Conservation (phyloP, 2,797 vertebrate genomes). For the Carcharodon carcharias region DNA sequence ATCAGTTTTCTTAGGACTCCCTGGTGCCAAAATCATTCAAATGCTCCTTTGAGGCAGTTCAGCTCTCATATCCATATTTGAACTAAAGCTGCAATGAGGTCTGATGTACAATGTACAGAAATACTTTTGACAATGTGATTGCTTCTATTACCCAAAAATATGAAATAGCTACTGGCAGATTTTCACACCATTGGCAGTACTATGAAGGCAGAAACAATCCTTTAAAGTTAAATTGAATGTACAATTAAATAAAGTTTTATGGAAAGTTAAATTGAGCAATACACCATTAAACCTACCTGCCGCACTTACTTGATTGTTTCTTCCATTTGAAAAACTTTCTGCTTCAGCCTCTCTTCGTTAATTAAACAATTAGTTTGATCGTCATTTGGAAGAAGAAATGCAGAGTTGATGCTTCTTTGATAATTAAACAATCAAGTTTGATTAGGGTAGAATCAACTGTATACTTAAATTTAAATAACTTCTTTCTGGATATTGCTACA, state of each 20-base stretch:
- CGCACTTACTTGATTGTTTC: constrained; percentile 33
- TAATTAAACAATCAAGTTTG: background rate
- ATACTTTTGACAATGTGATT: background rate
- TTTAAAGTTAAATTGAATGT: constrained; percentile 26
- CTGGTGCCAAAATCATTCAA: background rate
- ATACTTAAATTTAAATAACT: constrained; percentile 7
- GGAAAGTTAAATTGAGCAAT: constrained; percentile 24
- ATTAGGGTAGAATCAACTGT: background rate
- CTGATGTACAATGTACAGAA: background rate
- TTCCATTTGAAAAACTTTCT: constrained; percentile 15
- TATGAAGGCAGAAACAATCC: background rate
- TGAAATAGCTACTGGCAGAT: background rate
- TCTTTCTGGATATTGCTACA: background rate
- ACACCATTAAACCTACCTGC: constrained; percentile 17
- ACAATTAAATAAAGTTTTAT: constrained; percentile 26
- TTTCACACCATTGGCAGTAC: background rate
- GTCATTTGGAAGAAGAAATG: background rate
- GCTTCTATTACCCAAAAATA: background rate
- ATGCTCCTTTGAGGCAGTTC: background rate
- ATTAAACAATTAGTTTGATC: constrained; percentile 27
- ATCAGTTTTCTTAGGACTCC: background rate
- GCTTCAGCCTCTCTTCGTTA: constrained; percentile 14
- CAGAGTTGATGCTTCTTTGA: constrained; percentile 1
- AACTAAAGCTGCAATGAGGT: background rate
- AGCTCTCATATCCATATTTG: background rate